Evolutionary conservation across 2,797 vertebrate species (phyloP).

Genomic region (Myotis vivesi): DNA sequence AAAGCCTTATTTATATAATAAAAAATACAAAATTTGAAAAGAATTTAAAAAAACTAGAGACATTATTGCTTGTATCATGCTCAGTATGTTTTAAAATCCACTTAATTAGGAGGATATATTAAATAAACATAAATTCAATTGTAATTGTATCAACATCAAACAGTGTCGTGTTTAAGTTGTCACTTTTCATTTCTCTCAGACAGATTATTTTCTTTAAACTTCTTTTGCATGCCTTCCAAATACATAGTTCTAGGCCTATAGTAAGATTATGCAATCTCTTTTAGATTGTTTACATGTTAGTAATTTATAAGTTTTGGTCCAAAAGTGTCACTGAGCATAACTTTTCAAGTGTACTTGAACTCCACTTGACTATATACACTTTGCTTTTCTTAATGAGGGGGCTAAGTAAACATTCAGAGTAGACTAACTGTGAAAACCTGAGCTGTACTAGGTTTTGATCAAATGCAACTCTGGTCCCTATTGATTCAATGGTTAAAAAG

Average conservation of each 20-base stretch:
- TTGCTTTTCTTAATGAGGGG: slow-evolving; percentile 6
- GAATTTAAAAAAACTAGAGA: background rate
- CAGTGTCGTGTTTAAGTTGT: background rate
- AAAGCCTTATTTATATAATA: background rate
- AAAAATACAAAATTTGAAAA: background rate
- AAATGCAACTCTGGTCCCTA: background rate
- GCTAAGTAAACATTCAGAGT: background rate
- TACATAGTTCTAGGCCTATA: background rate
- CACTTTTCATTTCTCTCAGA: slow-evolving; percentile 8
- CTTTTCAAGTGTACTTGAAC: background rate
- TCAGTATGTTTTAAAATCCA: background rate
- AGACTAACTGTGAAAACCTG: background rate
- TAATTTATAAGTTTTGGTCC: background rate
- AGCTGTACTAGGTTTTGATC: background rate
- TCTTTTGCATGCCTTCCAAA: background rate
- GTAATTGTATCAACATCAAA: background rate
- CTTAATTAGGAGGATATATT: background rate
- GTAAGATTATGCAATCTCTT: background rate
- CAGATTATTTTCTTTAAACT: background rate
- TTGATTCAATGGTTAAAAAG: background rate
- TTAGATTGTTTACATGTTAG: background rate
- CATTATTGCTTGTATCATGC: background rate
- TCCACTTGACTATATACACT: background rate
- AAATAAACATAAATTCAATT: slow-evolving; percentile 21
- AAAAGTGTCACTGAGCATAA: background rate